Base-by-base conservation (phyloP, 2,888 invertebrate genomes). In the Caenorhabditis wallacei region DNA sequence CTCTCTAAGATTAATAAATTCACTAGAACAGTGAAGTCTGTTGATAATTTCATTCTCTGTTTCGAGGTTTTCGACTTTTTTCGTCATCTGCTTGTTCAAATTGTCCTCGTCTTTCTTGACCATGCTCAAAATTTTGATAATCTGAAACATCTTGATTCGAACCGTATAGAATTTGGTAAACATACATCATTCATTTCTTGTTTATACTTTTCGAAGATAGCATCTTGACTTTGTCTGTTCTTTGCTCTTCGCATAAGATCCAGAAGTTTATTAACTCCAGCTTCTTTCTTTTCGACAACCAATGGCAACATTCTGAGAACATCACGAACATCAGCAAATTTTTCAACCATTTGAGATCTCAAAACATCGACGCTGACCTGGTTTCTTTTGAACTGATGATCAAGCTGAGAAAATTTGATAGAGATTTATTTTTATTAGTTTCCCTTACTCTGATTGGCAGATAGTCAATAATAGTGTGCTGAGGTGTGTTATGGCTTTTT, bases 211-310 rank as follows among this genome's bases (percentile, higher is more conserved):
- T 53, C 18, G 61, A 72, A 72, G 16, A 72, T 72, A 24, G 43
- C 18, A 18, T 48, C 24, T n/a, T 46, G 40, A n/a, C 18, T 11
- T 16, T 78, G 69, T 16, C 78, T 61, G 5, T 30, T 43, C 24
- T 78, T 78, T 8, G 69, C 78, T 35, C 53, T 61, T 30, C 43
- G 26, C 69, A 78, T 68, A 8, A 54, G 18, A n/a, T 61, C 63
- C 4, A 78, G 69, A 48, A 78, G 61, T 35, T 35, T 54, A 1
- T 53, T 16, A 1, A 54, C 43, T 54, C 70, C 61, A 13, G 13
- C 16, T 26, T 61, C 71, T 18, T 61, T 53, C 13, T 53, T 61
- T 22, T 53, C 63, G 20, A 72, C 61, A 10, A 53, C n/a, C 4
- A 24, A 3, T 0, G 53, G 71, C 10, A 72, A 30, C 3, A 48